Evolutionary conservation across 2,797 vertebrate species (phyloP), one percentile per base, ranked within the genome.

Genomic region (Hippoglossus hippoglossus): DNA sequence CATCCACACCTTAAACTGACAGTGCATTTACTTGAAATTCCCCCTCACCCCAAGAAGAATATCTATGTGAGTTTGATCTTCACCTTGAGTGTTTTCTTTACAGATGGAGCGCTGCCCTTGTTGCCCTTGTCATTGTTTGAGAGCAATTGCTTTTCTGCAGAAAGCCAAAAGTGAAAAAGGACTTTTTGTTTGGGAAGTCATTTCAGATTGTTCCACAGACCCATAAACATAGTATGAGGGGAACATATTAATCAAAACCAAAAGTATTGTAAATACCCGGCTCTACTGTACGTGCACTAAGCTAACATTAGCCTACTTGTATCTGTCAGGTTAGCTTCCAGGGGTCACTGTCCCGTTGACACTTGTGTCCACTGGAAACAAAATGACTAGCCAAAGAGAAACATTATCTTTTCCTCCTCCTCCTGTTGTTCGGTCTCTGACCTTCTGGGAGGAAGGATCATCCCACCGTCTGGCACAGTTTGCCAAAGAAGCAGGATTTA

Each of bases 401-500:
- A 86, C 79, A 80, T 82, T 69, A 62, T 83, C 68, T 75, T 79
- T 66, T 66, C 61, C 58, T 77, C 77, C 82, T 73, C 77, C 77
- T 80, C 82, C 79, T 80, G 52, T 63, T 84, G 86, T 83, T 90
- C 81, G 60, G 74, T 80, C 70, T 71, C 71, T 91, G 86, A 90
- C 91, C 87, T 82, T 90, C 81, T 83, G 75, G 1, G 61, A 83
- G 72, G 67, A 88, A 82, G 85, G 86, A 88, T 89, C 82, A 89
- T 82, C 87, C 86, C 80, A 63, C 72, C 75, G 88, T 92, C 90
- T 90, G 90, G 88, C 90, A 87, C 75, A 77, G 82, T 88, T 92
- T 83, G 88, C 86, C 86, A 91, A 86, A 87, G 91, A 79, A 70
- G 81, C 65, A 79, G 89, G 92, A 93, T 93, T 94, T 94, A 93